phyloP scores from a whole-genome alignment of 2,888 invertebrate genomes.

The Drosophila testacea region DNA sequence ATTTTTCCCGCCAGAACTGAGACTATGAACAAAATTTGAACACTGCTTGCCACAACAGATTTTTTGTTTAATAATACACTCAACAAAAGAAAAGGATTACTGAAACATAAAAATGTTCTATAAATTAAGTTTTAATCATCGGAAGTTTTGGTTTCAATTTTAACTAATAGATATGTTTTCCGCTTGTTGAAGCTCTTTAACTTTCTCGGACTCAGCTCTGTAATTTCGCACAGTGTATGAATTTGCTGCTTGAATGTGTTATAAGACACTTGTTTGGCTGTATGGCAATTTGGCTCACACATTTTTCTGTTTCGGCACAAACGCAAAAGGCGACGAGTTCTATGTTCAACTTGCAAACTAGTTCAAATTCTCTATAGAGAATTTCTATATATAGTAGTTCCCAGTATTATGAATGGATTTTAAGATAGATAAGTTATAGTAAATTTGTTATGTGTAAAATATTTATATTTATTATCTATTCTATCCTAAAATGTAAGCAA shows the following conservation, averaged over 20 bases:
- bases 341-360: slow-evolving; percentile 2
- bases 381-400: no score
- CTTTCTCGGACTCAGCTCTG: neutral
- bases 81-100: neutral
- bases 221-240: slow-evolving; percentile 4
- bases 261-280: slow-evolving; percentile 6
- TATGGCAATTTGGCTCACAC: slow-evolving; percentile 8
- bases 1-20: slow-evolving; percentile 5
- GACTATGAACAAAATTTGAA: neutral
- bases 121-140: neutral
- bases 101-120: no score
- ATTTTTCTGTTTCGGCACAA: slow-evolving; percentile 4
- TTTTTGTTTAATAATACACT: slow-evolving; percentile 1
- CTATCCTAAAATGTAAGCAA: neutral
- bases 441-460: no score
- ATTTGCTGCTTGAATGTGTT: neutral
- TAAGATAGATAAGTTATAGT: no score
- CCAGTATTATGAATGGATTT: no score
- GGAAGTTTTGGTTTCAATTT: no score
- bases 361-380: neutral
- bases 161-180: no score
- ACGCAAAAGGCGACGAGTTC: neutral
- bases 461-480: neutral
- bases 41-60: neutral
- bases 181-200: neutral